phyloP scores from a whole-genome alignment of 2,797 vertebrate genomes.

The Sarcophilus harrisii region DNA sequence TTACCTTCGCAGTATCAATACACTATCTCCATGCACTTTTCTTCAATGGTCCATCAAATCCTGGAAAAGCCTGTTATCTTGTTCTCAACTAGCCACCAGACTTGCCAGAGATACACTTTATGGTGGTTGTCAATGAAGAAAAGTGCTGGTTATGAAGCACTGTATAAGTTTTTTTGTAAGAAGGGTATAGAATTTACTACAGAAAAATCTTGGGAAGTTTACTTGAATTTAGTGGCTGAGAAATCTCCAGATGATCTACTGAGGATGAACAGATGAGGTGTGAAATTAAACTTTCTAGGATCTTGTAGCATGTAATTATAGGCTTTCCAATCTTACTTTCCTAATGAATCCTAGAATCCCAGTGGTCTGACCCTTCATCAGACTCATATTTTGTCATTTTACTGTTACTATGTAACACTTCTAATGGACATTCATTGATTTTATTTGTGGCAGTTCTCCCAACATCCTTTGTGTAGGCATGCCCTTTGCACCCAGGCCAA shows the following conservation, averaged over 20 bases:
- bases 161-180: constrained; percentile 97
- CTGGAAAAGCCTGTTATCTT: constrained; percentile 94
- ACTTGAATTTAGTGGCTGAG: constrained; percentile 91
- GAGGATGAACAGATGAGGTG: constrained; percentile 96
- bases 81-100: constrained; percentile 97
- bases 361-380: constrained; percentile 94
- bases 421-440: constrained; percentile 97
- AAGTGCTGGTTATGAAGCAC: constrained; percentile 92
- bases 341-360: constrained; percentile 96
- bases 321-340: constrained; percentile 95
- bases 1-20: constrained; percentile 97
- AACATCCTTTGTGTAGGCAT: constrained; percentile 92
- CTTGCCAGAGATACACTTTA: constrained; percentile 99
- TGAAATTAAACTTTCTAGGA: constrained; percentile 98
- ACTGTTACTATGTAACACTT: constrained; percentile 97
- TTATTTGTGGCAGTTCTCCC: constrained; percentile 91
- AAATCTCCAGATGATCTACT: constrained; percentile 97
- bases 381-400: constrained; percentile 96
- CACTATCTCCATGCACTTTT: constrained; percentile 97
- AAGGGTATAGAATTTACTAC: constrained; percentile 96
- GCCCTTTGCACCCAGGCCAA: constrained; percentile 98
- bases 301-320: constrained; percentile 99
- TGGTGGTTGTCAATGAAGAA: constrained; percentile 99
- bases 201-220: constrained; percentile 90
- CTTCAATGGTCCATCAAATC: constrained; percentile 94